Evolutionary conservation across 1,140 invertebrate genomes (phyloP).

Genomic region (Trachymyrmex cornetzi): DNA sequence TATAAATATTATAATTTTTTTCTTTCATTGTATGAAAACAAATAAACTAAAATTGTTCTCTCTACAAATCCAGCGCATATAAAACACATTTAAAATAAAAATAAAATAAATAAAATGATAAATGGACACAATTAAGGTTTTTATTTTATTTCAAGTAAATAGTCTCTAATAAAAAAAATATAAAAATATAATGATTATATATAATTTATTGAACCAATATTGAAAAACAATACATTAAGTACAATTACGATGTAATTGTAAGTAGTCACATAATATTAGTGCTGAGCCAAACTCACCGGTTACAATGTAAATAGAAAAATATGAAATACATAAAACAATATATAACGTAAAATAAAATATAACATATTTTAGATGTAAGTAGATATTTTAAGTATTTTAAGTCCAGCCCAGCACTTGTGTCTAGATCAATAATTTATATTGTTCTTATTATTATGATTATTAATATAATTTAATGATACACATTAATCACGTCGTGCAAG

Average conservation of each 20-base stretch:
- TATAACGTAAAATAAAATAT: background rate
- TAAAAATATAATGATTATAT: background rate
- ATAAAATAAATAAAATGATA: no score
- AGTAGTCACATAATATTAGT: background rate
- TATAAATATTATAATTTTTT: no score
- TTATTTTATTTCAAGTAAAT: no score
- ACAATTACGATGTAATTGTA: background rate
- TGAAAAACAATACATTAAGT: constrained; percentile 9
- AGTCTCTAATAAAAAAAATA: background rate
- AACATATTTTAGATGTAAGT: constrained; percentile 2
- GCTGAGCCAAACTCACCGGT: no score
- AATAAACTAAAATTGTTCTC: no score
- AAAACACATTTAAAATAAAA: no score
- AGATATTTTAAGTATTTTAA: background rate
- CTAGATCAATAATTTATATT: background rate
- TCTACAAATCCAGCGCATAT: no score
- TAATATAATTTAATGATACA: background rate
- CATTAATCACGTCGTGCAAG: constrained; percentile 36
- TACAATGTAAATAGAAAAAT: background rate
- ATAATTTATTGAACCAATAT: background rate
- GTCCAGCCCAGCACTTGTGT: background rate
- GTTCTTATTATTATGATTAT: background rate
- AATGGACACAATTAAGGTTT: no score
- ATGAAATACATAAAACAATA: background rate
- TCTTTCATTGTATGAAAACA: no score